Percentiles rank a stretch among this genome's conserved stretches.
Conservation (phyloP, 2,113 vertebrate genomes). For the Paramisgurnus dabryanus region DNA sequence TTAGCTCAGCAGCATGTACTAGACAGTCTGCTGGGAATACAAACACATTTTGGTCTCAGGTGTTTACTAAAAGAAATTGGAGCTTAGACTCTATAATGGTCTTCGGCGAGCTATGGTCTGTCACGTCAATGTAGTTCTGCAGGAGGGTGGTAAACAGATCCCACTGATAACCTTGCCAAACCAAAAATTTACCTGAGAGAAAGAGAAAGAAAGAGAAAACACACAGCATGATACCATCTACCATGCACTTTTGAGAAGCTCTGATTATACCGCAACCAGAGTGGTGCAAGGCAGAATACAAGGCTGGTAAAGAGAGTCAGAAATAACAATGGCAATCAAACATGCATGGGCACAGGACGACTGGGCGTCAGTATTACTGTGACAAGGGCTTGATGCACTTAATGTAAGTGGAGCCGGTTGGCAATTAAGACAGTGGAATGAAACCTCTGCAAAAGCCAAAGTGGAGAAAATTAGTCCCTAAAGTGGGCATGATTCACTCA, state of each 20-base stretch:
- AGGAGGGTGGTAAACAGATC: slow-evolving; percentile 39
- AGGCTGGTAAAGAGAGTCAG: slow-evolving; percentile 12
- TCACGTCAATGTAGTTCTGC: slow-evolving; percentile 39
- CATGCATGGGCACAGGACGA: slow-evolving; percentile 24
- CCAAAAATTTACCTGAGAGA: slow-evolving; percentile 41
- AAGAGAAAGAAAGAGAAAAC: slow-evolving; percentile 20
- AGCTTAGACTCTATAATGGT: slow-evolving; percentile 38
- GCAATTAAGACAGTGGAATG: slow-evolving; percentile 53
- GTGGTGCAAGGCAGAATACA: not conserved
- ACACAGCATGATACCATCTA: slow-evolving; percentile 42
- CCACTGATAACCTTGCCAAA: slow-evolving; percentile 46
- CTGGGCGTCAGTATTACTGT: slow-evolving; percentile 34
- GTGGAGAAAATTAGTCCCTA: slow-evolving; percentile 51
- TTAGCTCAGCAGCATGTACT: slow-evolving; percentile 25
- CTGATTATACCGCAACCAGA: slow-evolving; percentile 44
- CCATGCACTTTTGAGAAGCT: slow-evolving; percentile 37
- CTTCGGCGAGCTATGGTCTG: slow-evolving; percentile 32
- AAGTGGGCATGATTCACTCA: slow-evolving; percentile 56
- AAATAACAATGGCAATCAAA: slow-evolving; percentile 51
- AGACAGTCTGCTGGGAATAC: slow-evolving; percentile 5
- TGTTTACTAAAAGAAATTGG: slow-evolving; percentile 54
- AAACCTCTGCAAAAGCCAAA: slow-evolving; percentile 52
- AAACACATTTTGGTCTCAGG: slow-evolving; percentile 37
- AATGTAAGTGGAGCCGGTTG: slow-evolving; percentile 37
- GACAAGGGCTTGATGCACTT: slow-evolving; percentile 55